Evolutionary conservation across 2,113 vertebrate species (phyloP), one percentile per base, ranked within the genome.

Genomic region (Spermophilus dauricus): DNA sequence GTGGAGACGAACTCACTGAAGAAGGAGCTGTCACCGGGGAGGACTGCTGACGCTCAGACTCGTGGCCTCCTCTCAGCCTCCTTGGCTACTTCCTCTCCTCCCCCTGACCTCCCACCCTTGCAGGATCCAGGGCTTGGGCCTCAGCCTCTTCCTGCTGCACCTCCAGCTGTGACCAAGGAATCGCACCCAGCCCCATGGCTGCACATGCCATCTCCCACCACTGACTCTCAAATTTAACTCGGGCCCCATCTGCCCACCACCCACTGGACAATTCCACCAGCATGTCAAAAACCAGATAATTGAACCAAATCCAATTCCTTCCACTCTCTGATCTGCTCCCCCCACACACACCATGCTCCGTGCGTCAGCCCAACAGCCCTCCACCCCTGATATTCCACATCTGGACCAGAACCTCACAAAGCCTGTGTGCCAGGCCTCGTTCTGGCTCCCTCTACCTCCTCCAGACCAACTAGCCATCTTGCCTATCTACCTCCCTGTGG

Each of bases 141-240:
- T 61, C 51, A 0, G 20, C 5, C 13, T 34, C 39, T 18, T 18
- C 67, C 5, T 16, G 34, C 17, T 18, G 7, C 16, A 0, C 16
- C 53, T 18, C 61, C 30, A 22, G 13, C 77, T 8, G 1, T 1
- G 39, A 24, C 84, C 48, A 30, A 1, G 39, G 30, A 8, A 3
- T 1, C 26, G 30, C 13, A 8, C 22, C 11, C 24, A 3, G 30
- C 28, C 3, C 20, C 32, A 10, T 0, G 10, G 30, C 39, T 48
- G 17, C 13, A 0, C 13, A 0, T 22, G 48, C 30, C 1, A 0
- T 17, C 34, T 8, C 0, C 1, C 1, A 4, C 2, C 3, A 30
- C 28, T 18, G 7, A 26, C 24, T 77, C 69, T 75, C 85, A 22
- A 0, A 4, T 9, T 42, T 1, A 14, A 37, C 2, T 61, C 14